phyloP scores from a whole-genome alignment of 2,888 invertebrate species.

The Graphium colonna region DNA sequence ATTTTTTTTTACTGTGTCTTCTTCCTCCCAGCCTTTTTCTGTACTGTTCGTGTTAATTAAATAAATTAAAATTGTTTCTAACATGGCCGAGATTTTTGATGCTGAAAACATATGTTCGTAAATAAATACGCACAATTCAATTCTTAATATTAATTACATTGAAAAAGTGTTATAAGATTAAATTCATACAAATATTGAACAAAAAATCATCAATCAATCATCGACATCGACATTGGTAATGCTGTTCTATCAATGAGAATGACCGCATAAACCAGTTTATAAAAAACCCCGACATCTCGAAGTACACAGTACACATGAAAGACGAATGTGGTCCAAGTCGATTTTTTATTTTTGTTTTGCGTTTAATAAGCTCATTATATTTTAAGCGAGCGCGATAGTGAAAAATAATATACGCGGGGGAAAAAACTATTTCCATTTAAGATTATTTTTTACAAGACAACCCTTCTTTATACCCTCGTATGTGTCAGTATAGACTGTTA shows the following conservation, averaged over 20 bases:
- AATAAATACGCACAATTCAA: too few species aligned
- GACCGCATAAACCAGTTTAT: background rate
- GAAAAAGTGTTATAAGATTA: background rate
- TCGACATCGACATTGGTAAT: too few species aligned
- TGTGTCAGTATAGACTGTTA: slow-evolving; percentile 36
- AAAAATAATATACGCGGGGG: slow-evolving; percentile 37
- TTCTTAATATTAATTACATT: too few species aligned
- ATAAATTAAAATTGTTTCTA: too few species aligned
- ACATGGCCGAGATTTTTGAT: too few species aligned
- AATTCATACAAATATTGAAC: background rate
- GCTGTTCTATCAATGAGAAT: background rate
- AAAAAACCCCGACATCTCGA: background rate
- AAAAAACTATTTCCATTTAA: slow-evolving; percentile 59
- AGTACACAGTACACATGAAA: too few species aligned
- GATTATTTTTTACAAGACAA: slow-evolving; percentile 59
- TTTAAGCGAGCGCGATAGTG: slow-evolving; percentile 23
- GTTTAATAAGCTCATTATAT: slow-evolving; percentile 21
- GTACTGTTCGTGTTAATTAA: too few species aligned
- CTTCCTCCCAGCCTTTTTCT: too few species aligned
- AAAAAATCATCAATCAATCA: too few species aligned
- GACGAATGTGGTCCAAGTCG: background rate
- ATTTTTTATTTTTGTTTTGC: slow-evolving; percentile 2
- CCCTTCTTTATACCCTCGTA: slow-evolving; percentile 39
- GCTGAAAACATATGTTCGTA: too few species aligned
- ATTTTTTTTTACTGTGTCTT: too few species aligned